Base-by-base conservation (phyloP, 2,888 invertebrate genomes). In the Epistrophe eligans region DNA sequence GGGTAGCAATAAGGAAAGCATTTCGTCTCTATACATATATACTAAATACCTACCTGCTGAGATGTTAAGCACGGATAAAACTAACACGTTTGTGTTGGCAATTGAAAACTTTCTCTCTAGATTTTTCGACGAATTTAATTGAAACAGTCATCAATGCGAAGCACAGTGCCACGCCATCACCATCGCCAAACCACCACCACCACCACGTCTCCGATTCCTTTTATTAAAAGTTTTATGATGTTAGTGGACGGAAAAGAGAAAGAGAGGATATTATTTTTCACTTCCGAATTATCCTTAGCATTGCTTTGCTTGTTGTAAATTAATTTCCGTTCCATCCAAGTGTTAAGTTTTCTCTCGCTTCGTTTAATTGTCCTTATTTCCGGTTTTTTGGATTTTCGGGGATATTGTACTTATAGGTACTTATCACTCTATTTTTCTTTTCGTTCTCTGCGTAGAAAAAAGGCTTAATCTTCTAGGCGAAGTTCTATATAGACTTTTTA, bases 311-410 rank as follows among this genome's bases (percentile, higher is more conserved):
- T 62, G 58, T 71, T 72, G 87, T 71, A 83, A 83, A 87, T 87
- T 87, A 87, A 87, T 87, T 87, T 87, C 87, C 87, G 87, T 79
- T 87, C 66, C 64, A 72, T 83, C 60, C 58, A 50, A 62, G 87
- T 83, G 83, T 64, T 74, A 85, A 85, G 66, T 60, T 87, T 76
- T 83, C 83, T 87, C 74, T 83, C 79, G 83, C 87, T 67, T 79
- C 76, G 74, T 71, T 72, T 83, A 79, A 79, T 79, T 87, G 87
- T 87, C 77, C 87, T 87, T 82, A 79, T 83, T 83, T 79, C 76
- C 83, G 79, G 79, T 43, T 50, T 77, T 48, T 32, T 80, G 38
- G 45, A 72, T 24, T 74, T 74, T 66, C n/a, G 55, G 28, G 55
- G 55, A 32, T 55, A 55, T 55, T 55, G 55, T 55, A 55, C 55